Conservation (phyloP, 2,113 vertebrate species). For the Bubo blakistoni region DNA sequence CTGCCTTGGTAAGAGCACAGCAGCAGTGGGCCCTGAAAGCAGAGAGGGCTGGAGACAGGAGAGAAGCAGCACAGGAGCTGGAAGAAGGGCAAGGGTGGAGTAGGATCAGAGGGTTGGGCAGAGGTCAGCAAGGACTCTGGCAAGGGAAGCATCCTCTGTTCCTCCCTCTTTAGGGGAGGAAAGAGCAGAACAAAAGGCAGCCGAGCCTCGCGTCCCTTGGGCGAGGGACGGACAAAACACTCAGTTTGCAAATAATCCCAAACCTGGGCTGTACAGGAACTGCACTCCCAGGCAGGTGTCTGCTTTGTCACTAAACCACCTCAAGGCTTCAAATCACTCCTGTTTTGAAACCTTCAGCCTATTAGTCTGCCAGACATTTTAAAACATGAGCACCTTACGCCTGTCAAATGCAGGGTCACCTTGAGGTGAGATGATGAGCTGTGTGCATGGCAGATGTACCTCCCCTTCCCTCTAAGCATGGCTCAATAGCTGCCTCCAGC, state of each 20-base stretch:
- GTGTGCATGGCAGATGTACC: neutral
- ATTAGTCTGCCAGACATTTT: neutral
- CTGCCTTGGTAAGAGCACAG: neutral
- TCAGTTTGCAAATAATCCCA: neutral
- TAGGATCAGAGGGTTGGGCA: slow-evolving; percentile 49
- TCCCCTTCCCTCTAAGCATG: neutral
- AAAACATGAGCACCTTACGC: neutral
- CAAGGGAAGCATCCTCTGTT: slow-evolving; percentile 63
- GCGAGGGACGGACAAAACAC: slow-evolving; percentile 43
- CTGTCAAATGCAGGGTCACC: neutral
- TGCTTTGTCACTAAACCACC: slow-evolving; percentile 17
- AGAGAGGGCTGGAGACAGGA: neutral
- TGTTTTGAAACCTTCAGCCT: neutral
- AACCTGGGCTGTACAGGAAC: slow-evolving; percentile 40
- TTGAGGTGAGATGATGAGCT: neutral
- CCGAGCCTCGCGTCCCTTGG: neutral
- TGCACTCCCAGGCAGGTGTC: slow-evolving; percentile 9
- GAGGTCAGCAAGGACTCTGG: slow-evolving; percentile 57
- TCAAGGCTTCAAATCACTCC: neutral
- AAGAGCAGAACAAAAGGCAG: slow-evolving; percentile 63
- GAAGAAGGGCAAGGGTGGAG: slow-evolving; percentile 56
- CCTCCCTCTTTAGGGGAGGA: slow-evolving; percentile 59
- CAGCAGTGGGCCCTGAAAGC: neutral
- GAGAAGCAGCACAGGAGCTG: neutral
- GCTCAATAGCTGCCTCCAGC: neutral